Base-by-base conservation (phyloP, 2,888 invertebrate genomes). In the Blomia tropicalis region DNA sequence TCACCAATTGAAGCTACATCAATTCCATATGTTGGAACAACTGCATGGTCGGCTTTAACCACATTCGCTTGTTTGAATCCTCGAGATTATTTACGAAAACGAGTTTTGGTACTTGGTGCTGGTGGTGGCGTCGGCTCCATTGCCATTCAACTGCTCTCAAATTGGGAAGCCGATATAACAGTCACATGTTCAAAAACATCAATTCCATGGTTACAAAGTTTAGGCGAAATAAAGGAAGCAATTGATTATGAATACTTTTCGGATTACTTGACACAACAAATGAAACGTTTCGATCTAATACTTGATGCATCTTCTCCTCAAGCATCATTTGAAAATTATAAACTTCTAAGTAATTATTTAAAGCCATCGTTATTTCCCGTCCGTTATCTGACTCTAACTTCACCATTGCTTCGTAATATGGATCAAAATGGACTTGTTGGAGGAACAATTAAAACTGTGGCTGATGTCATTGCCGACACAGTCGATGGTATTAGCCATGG, bases 51-150 rank as follows among this genome's bases (percentile, higher is more conserved):
- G 47, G 86, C 87, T 14, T 74, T 93, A 60, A 80, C 79, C 70
- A 71, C 82, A 32, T 79, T 80, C 44, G 83, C 82, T 43, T 79
- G 79, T 70, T 73, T 80, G 30, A 56, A 27, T 53, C n/a, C 70
- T 31, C 67, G 70, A 23, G 53, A 1, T 30, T 7, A 7, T 17
- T 11, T 17, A 7, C 7, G 17, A 7, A 47, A 47, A 65, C 74
- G 82, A 70, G 81, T 86, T 60, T 78, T 95, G 66, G 80, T 95
- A 66, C 77, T 91, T 67, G 95, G 92, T 2, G 87, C 83, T 53
- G 83, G 92, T 31, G 95, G 95, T 44, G 91, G 92, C 53, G 88
- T 92, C 60, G 95, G 95, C 47, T 83, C 83, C 60, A 77, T 85
- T 67, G 88, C 90, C 61, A 80, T 91, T 70, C 93, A 74, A 77